Evolutionary conservation across 2,888 invertebrate genomes (phyloP).

Genomic region (Tachina fera): DNA sequence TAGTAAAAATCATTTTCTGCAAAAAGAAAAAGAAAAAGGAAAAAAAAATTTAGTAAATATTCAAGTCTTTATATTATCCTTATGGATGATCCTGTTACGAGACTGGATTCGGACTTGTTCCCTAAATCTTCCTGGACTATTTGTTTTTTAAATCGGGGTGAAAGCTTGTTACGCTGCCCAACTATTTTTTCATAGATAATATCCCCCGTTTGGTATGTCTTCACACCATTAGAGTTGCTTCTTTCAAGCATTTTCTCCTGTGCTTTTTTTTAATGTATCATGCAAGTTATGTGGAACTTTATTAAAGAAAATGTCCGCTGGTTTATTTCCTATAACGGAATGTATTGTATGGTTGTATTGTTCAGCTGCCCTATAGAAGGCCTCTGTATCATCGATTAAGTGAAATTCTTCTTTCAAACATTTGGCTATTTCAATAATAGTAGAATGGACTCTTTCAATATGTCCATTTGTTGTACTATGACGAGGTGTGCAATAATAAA

Average conservation of each 20-base stretch:
- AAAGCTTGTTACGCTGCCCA: not conserved
- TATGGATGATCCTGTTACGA: not conserved
- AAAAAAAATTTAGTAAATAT: not conserved
- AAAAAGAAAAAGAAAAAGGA: not conserved
- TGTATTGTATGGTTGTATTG: too few relatives aligned
- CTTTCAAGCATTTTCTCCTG: not conserved
- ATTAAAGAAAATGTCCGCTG: constrained; percentile 20
- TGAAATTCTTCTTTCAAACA: too few relatives aligned
- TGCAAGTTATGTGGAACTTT: not conserved
- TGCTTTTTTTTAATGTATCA: not conserved
- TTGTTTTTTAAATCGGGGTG: not conserved
- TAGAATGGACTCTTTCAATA: not conserved
- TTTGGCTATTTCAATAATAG: too few relatives aligned
- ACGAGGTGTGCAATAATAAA: not conserved
- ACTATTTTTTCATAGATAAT: not conserved
- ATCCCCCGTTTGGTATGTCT: not conserved
- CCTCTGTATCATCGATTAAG: too few relatives aligned
- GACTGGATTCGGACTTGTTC: not conserved
- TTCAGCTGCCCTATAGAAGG: too few relatives aligned
- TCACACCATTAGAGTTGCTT: not conserved
- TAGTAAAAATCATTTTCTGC: not conserved
- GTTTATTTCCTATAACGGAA: not conserved
- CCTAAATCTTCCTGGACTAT: not conserved
- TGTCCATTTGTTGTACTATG: too few relatives aligned
- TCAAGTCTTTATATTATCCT: not conserved